Conservation (phyloP, 2,113 vertebrate genomes). For the Pleuronectes platessa region DNA sequence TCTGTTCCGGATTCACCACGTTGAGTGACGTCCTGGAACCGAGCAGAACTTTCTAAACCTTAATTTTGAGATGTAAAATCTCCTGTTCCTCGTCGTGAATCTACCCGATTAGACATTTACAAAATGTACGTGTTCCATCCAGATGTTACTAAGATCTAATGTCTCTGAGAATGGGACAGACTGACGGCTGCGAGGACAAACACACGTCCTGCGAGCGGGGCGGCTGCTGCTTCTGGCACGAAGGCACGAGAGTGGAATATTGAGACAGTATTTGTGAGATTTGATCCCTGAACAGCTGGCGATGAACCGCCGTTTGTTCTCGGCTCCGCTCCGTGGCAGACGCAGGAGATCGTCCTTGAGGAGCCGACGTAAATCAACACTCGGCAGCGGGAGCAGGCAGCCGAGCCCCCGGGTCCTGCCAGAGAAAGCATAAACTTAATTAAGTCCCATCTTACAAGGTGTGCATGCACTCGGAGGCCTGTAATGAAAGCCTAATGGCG, state of each 20-base stretch:
- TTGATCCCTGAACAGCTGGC: conserved; percentile 60
- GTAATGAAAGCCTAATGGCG: conserved; percentile 74
- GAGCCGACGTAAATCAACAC: conserved; percentile 75
- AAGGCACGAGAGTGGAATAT: conserved; percentile 18
- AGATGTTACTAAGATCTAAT: background rate
- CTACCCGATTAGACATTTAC: too few relatives aligned
- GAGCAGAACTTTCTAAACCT: too few relatives aligned
- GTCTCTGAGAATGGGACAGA: background rate
- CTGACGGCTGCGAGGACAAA: background rate
- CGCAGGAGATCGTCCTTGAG: conserved; percentile 68
- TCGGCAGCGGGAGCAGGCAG: conserved; percentile 64
- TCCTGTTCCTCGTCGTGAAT: too few relatives aligned
- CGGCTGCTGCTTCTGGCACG: background rate
- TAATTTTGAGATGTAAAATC: too few relatives aligned
- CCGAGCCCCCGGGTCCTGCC: conserved; percentile 63
- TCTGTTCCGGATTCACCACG: background rate
- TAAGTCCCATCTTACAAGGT: conserved; percentile 75
- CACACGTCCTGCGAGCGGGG: background rate
- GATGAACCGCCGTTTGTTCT: conserved; percentile 49
- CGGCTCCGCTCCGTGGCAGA: conserved; percentile 33
- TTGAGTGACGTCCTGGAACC: background rate
- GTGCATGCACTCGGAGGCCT: conserved; percentile 62
- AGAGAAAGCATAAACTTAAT: conserved; percentile 78
- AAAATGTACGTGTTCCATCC: background rate
- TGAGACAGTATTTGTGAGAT: conserved; percentile 34